phyloP scores from a whole-genome alignment of 92 coral and sea anemone species.

The Umimayanthus chanpuru region DNA sequence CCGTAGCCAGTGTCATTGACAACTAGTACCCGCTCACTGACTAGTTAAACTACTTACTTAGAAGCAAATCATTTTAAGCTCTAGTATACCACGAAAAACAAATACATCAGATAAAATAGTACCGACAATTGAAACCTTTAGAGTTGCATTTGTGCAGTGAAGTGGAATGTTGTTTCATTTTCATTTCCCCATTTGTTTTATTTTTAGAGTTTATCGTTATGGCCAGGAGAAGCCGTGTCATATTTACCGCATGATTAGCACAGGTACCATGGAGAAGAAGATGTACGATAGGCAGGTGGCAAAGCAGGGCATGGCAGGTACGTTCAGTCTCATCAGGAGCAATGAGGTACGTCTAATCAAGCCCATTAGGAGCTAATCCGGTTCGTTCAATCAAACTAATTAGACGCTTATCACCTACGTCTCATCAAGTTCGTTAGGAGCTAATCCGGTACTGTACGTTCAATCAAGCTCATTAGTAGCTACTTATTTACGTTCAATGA shows the following conservation, averaged over 20 bases:
- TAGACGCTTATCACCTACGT: no score
- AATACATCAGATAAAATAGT: no score
- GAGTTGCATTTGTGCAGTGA: not conserved
- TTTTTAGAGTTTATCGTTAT: conserved; percentile 88
- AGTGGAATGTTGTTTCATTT: not conserved
- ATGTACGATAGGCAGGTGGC: conserved; percentile 96
- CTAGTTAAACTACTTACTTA: not conserved
- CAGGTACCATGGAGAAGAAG: conserved; percentile 94
- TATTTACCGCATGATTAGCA: conserved; percentile 89
- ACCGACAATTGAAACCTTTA: not conserved
- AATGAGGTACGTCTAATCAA: not conserved
- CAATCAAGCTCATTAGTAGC: not conserved
- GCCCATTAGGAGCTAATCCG: not conserved
- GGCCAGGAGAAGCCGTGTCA: conserved; percentile 89
- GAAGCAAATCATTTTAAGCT: not conserved
- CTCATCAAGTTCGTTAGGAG: not conserved
- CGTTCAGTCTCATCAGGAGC: not conserved
- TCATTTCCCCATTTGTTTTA: not conserved
- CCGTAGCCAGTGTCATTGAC: no score
- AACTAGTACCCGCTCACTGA: no score
- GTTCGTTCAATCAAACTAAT: not conserved
- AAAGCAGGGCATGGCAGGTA: conserved; percentile 95
- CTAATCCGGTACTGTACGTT: not conserved
- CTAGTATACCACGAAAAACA: not conserved
- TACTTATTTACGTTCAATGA: not conserved